phyloP scores from a whole-genome alignment of 1,140 invertebrate species.

The Drosophila leontia region DNA sequence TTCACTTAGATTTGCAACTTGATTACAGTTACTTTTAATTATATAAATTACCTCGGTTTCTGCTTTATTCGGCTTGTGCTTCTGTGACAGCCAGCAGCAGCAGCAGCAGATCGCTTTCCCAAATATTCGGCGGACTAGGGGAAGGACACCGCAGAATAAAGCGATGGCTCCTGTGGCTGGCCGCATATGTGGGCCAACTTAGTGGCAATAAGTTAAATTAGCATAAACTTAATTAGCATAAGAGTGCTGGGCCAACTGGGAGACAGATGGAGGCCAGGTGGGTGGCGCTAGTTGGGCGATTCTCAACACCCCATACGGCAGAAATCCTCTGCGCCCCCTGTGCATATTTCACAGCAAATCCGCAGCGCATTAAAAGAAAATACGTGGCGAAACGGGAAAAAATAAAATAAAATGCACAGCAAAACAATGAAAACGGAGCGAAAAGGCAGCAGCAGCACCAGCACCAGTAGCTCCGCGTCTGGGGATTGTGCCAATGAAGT shows the following conservation, averaged over 20 bases:
- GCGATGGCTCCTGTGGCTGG: conserved; percentile 64
- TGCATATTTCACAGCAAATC: conserved; percentile 78
- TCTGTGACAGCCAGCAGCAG: conserved; percentile 6
- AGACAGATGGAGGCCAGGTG: conserved; percentile 51
- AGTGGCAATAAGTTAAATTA: conserved; percentile 83
- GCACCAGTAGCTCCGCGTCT: conserved; percentile 40
- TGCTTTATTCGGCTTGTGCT: conserved; percentile 8
- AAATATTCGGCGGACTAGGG: conserved; percentile 18
- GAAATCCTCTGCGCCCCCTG: conserved; percentile 1
- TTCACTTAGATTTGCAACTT: conserved; percentile 45
- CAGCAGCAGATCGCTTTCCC: conserved; percentile 20
- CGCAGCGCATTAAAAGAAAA: conserved; percentile 82
- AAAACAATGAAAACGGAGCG: conserved; percentile 69
- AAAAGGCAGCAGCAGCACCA: conserved; percentile 18
- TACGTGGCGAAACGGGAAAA: conserved; percentile 69
- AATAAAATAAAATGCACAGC: conserved; percentile 61
- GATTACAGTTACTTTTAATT: conserved; percentile 56
- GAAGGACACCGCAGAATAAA: conserved; percentile 12
- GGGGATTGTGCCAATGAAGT: conserved; percentile 82
- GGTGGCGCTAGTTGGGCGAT: conserved; percentile 30
- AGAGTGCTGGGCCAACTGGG: conserved; percentile 76
- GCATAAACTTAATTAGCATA: conserved; percentile 83
- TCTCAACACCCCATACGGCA: neutral
- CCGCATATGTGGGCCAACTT: conserved; percentile 82
- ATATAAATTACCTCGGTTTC: conserved; percentile 54